These are phyloP conservation scores for Tenebrio molitor DNA, from an alignment of 1,140 invertebrate genomes.

Conservation along the genomic window DNA sequence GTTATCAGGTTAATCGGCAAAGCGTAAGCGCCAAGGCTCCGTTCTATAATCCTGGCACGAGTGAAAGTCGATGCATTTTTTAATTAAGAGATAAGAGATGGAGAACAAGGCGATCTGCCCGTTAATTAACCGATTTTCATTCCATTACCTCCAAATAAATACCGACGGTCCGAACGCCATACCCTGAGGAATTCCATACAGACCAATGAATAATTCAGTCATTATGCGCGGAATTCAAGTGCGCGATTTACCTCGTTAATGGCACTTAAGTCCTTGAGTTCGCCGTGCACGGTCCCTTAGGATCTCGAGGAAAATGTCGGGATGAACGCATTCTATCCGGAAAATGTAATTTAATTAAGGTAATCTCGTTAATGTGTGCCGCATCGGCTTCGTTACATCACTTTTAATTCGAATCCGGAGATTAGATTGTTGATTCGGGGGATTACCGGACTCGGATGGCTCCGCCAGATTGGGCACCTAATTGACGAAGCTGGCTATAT, in stretches of 20 bases:
- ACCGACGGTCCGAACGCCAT: background rate
- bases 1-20: constrained; percentile 22
- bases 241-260: background rate
- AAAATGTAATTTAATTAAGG: constrained; percentile 23
- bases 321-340: background rate
- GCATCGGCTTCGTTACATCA: constrained; percentile 10
- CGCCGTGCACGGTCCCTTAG: background rate
- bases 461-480: constrained; percentile 15
- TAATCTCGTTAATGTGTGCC: constrained; percentile 24
- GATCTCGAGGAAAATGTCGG: background rate
- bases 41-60: background rate
- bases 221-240: background rate
- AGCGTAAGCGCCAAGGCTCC: constrained; percentile 19
- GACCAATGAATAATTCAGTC: background rate
- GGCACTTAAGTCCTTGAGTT: background rate
- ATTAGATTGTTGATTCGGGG: constrained; percentile 29
- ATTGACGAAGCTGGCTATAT: constrained; percentile 7
- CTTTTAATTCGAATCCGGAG: constrained; percentile 31
- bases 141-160: too few relatives aligned
- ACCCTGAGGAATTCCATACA: background rate
- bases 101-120: constrained; percentile 28
- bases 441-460: constrained; percentile 18
- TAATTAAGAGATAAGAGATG: constrained; percentile 36
- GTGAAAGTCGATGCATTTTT: constrained; percentile 30
- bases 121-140: constrained; percentile 16